Percentiles rank a stretch among this genome's conserved stretches.
Evolutionary conservation across 2,797 vertebrate genomes (phyloP).

Genomic region (Amazona ochrocephala): DNA sequence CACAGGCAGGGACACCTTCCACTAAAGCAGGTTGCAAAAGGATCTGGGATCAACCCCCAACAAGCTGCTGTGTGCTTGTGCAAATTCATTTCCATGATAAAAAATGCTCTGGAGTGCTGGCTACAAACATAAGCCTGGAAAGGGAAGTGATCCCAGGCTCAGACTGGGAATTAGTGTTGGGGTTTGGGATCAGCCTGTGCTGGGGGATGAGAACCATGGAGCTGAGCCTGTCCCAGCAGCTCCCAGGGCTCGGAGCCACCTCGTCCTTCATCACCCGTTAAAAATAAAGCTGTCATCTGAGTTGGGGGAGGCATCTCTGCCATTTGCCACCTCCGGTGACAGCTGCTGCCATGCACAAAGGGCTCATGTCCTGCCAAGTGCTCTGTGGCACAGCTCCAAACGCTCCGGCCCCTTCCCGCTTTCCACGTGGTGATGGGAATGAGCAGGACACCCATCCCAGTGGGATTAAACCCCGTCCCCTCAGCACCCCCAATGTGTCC

Average conservation of each 20-base stretch:
- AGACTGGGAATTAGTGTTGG: rapidly evolving
- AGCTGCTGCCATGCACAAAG: neutral
- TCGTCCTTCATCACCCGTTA: neutral
- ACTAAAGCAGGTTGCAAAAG: too few species aligned
- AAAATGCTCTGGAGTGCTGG: rapidly evolving
- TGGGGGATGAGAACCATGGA: neutral
- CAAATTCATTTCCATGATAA: neutral
- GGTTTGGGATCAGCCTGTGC: neutral
- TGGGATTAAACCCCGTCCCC: rapidly evolving
- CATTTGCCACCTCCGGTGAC: neutral
- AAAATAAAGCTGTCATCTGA: neutral
- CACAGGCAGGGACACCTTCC: too few species aligned
- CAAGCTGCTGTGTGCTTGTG: neutral
- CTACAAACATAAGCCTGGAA: neutral
- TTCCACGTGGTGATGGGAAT: rapidly evolving
- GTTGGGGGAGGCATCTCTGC: neutral
- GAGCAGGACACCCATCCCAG: rapidly evolving
- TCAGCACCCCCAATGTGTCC: rapidly evolving
- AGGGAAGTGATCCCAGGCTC: neutral
- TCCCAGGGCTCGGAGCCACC: neutral
- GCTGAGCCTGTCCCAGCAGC: neutral
- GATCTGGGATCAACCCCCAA: neutral
- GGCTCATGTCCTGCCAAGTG: neutral
- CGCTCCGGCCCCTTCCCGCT: rapidly evolving
- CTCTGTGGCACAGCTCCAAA: neutral